These are phyloP conservation scores for Hystrix brachyura DNA, from an alignment of 2,113 vertebrate species.

Conservation along the genomic window DNA sequence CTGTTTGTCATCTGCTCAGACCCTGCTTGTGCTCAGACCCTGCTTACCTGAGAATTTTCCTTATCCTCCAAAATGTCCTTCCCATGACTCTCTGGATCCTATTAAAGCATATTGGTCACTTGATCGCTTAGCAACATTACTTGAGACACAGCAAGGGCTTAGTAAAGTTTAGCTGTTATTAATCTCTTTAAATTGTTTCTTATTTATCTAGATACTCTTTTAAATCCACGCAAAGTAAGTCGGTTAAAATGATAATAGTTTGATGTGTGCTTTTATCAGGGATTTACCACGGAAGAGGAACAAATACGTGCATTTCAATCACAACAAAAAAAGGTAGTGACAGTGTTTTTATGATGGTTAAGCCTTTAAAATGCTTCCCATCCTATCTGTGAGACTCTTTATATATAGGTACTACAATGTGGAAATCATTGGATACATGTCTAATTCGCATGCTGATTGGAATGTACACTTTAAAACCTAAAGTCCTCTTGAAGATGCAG, in stretches of 20 bases:
- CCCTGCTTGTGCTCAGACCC: neutral
- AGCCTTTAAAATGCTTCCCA: neutral
- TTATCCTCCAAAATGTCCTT: neutral
- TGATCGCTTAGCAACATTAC: neutral
- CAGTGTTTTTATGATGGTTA: neutral
- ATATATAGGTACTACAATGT: neutral
- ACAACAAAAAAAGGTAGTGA: neutral
- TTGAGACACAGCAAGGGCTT: neutral
- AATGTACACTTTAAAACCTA: neutral
- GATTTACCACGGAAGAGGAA: neutral
- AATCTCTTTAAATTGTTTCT: neutral
- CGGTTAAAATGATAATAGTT: neutral
- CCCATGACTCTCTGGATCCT: neutral
- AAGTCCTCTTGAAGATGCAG: neutral
- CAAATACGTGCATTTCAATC: neutral
- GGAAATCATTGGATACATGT: constrained; percentile 9
- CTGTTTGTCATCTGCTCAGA: neutral
- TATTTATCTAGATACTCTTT: neutral
- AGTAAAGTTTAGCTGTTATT: neutral
- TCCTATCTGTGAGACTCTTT: neutral
- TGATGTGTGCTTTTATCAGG: neutral
- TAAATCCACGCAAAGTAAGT: neutral
- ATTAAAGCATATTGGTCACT: neutral
- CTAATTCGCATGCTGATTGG: neutral
- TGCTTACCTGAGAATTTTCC: neutral